Evolutionary conservation across 2,888 invertebrate species (phyloP), one percentile per base, ranked within the genome.

Genomic region (Cyclophora albipunctata): DNA sequence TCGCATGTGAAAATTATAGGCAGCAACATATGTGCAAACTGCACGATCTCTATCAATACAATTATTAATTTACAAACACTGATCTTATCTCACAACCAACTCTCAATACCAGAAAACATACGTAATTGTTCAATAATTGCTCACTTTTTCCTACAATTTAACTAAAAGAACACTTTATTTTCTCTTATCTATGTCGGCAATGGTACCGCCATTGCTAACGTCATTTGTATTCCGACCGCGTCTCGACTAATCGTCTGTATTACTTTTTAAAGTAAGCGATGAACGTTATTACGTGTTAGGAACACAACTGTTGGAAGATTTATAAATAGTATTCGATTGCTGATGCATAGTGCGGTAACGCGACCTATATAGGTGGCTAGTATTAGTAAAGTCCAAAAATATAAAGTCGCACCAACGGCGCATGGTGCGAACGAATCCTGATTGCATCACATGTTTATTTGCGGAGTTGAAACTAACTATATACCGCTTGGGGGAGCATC

Each of bases 371-470:
- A 48, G 55, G 50, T 42, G 46, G 59, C 20, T 65, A 57, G 50
- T 54, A 67, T 60, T 60, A 58, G 54, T 59, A 55, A 58, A 62
- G 57, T 64, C 64, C 62, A 67, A 64, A 69, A 67, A 61, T 65
- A 67, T 59, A 50, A 53, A 45, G 47, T 53, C 46, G 49, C 50
- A 55, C 48, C 51, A 52, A 47, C 58, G 49, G 54, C 45, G 47
- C 56, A 62, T 60, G 60, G 59, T 37, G 37, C 63, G 60, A 59
- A 59, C 58, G 63, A 67, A 64, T 67, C 65, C 59, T 63, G 65
- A 61, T 81, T 78, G 76, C 80, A 78, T 81, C 81, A 81, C 65
- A 62, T 60, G 71, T 77, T 77, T 82, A 82, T 82, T 81, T 81
- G 71, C 63, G 72, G 78, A 75, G 66, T 76, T 74, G 75, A 78